Evolutionary conservation across 2,797 vertebrate genomes (phyloP).

Genomic region (Neopelma chrysocephalum): DNA sequence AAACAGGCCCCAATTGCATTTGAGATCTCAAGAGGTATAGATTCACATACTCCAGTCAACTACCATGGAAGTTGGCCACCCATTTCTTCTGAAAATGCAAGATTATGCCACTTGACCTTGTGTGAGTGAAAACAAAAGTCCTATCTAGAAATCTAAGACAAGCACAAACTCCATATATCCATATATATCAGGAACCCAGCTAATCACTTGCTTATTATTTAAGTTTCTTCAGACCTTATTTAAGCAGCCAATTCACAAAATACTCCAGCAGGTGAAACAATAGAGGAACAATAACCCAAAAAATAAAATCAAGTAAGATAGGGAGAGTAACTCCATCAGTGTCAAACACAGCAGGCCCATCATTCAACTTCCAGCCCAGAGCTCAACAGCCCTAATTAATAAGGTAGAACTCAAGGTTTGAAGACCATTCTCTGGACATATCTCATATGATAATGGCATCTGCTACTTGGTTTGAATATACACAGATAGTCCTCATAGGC

Average conservation of each 20-base stretch:
- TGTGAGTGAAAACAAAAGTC: neutral
- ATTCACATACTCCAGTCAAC: neutral
- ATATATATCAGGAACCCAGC: neutral
- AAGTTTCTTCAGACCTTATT: neutral
- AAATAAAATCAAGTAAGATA: neutral
- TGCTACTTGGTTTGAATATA: neutral
- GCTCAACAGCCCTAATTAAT: neutral
- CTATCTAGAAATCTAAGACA: neutral
- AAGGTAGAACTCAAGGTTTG: neutral
- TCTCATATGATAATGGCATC: neutral
- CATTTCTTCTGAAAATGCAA: neutral
- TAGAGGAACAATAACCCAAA: neutral
- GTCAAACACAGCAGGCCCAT: neutral
- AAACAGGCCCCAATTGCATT: neutral
- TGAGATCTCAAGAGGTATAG: fast-evolving
- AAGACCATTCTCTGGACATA: neutral
- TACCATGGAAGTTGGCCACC: neutral
- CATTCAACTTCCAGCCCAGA: neutral
- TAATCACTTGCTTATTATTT: neutral
- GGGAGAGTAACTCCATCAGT: neutral
- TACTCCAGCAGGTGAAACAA: neutral
- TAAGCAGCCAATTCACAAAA: neutral
- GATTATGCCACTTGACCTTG: neutral
- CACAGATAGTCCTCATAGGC: neutral
- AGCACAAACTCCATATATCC: neutral